Evolutionary conservation across 2,797 vertebrate species (phyloP), one percentile per base, ranked within the genome.

Genomic region (Glyptemys insculpta): DNA sequence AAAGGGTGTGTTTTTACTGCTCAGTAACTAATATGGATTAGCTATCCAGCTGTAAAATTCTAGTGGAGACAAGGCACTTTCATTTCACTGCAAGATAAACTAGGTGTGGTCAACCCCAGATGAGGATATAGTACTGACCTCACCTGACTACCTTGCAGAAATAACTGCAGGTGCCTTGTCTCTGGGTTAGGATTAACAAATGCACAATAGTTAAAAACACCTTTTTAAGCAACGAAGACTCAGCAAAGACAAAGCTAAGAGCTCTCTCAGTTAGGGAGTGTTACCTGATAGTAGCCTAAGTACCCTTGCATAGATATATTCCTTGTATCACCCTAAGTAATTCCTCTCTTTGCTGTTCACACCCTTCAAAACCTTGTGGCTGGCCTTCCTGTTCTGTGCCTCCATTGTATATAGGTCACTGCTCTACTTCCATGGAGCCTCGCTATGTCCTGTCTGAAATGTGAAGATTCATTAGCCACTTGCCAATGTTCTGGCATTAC

Each of bases 391-490:
- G 6, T 62, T 83, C 49, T 89, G 81, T 21, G 65, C 79, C 94
- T 96, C 85, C 94, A 81, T 76, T 88, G 94, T 96, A 96, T 95
- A 11, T 97, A 96, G 96, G 96, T 97, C 97, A 97, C 85, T 90
- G 72, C 94, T 89, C 89, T 86, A n/a, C 91, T 93, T 89, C 81
- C 88, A 95, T 78, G 59, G 91, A 96, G 95, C 92, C 85, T 92
- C 56, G 79, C n/a, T 89, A 92, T 95, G 94, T 94, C 12, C 0
- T 91, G 92, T 96, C 94, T 95, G 92, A 95, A 97, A 96, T 86
- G 93, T 87, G 88, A 97, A 90, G 95, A 95, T 97, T 97, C 95
- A 93, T 97, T 97, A 96, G 91, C 68, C 74, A 44, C 89, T 92
- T 90, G 90, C 86, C 89, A 87, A 84, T 96, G 89, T 96, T 93